These are phyloP conservation scores for Hephaestus fuliginosus DNA, from an alignment of 2,797 vertebrate species.

Conservation along the genomic window DNA sequence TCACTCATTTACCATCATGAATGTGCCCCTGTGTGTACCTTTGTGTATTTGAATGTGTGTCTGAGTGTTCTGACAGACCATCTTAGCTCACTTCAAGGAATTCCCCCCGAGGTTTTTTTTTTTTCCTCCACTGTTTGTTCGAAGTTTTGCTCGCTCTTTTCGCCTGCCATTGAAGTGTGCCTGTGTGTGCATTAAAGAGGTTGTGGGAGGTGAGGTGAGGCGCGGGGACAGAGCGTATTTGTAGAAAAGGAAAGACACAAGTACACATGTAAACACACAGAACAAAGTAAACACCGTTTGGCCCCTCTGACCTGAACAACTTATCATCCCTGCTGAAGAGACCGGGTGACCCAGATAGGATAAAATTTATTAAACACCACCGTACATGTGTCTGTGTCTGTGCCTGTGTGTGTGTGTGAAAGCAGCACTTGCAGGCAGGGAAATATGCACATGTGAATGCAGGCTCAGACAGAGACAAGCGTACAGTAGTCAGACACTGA, in stretches of 20 bases:
- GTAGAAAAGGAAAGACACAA: constrained; percentile 33
- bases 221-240: not conserved
- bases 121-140: constrained; percentile 54
- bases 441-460: constrained; percentile 17
- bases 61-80: constrained; percentile 56
- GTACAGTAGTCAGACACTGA: constrained; percentile 13
- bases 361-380: constrained; percentile 11
- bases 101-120: constrained; percentile 62
- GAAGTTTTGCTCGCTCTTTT: constrained; percentile 43
- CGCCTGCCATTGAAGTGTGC: constrained; percentile 35
- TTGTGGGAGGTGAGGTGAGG: not conserved
- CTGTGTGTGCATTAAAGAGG: constrained; percentile 35
- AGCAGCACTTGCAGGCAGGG: constrained; percentile 6
- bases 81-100: constrained; percentile 65
- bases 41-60: not conserved
- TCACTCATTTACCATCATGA: constrained; percentile 29
- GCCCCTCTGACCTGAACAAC: constrained; percentile 31
- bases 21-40: constrained; percentile 8
- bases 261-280: constrained; percentile 36
- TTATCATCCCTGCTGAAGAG: constrained; percentile 35
- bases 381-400: constrained; percentile 3
- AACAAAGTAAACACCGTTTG: constrained; percentile 26
- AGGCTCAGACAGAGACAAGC: constrained; percentile 28
- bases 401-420: constrained; percentile 7
- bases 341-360: constrained; percentile 42